Evolutionary conservation across 2,888 invertebrate genomes (phyloP), one percentile per base, ranked within the genome.

Genomic region (Euclidia mi): DNA sequence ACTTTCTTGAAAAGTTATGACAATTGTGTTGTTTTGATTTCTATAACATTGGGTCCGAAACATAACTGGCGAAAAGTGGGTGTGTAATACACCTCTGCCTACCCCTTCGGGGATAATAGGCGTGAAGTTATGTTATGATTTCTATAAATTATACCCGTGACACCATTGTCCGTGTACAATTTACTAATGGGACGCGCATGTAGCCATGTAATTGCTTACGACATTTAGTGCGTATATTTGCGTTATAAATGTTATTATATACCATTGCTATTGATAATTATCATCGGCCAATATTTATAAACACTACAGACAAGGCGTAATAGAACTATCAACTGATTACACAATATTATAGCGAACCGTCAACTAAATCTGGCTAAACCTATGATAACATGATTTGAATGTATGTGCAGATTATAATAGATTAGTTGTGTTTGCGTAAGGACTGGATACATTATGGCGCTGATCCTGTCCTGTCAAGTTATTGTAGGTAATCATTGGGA

Each of bases 151-250:
- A 35, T 9, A 35, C 15, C 3, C 0, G 14, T 15, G 9, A 1
- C 7, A 15, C 10, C 14, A 35, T 15, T 35, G 6, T 15, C 7
- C 11, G 4, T 10, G 10, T 6, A 14, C 6, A n/a, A 37, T 18
- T 18, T 18, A 18, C 3, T 10, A 12, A 34, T 29, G 6, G 2
- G 10, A 29, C 6, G 12, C 4, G 32, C 3, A 10, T 11, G 11
- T 11, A 11, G 32, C 12, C 11, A 34, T 34, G 10, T 14, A 7
- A 37, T 14, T 51, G 31, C 38, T 28, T 15, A 53, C 31, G 51
- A 51, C 56, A 73, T 58, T 25, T 58, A 61, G 48, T 38, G 56
- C 46, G 53, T 49, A 59, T 62, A 9, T 73, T 68, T 65, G 55
- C 71, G 62, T 11, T 55, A 66, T 50, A 18, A 62, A 31, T 50